Evolutionary conservation across 92 coral and sea anemone species (phyloP), one percentile per base, ranked within the genome.

Genomic region (Porites evermanni): DNA sequence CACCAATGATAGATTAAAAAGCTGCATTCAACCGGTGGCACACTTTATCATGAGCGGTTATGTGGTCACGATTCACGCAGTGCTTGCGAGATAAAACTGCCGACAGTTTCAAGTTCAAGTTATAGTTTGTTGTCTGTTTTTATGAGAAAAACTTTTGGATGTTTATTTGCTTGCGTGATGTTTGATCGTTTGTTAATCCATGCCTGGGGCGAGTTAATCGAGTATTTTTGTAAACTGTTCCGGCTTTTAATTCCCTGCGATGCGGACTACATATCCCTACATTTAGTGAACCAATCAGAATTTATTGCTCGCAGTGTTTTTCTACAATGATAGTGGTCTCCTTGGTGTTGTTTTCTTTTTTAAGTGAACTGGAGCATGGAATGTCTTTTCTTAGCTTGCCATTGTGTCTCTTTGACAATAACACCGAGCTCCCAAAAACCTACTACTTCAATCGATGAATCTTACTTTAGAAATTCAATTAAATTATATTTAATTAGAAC

Each of bases 171-270:
- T 81, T 70, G 68, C 86, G 86, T 81, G 86, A 70, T 81, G 12
- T 74, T 51, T 56, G 18, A 58, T 81, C 86, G 32, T 9, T 81
- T 59, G 70, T 50, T 29, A 11, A 59, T 19, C 21, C 47, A 52
- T 23, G 52, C 47, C 70, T 24, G 29, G 47, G 77, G 77, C 3
- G 86, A 38, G 32, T 67, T 72, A 44, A 51, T 72, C 59, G 13
- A 50, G 21, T 50, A 52, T 73, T 74, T 74, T 74, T 56, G 7
- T 70, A 24, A 81, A 81, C 78, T 32, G 78, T 71, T 70, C 47
- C 59, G 60, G 77, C 53, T 9, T 38, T 71, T 71, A 81, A 81
- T 59, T 81, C 70, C 86, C 69, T 47, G 76, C 70, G 26, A 67
- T 51, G 75, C 54, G 18, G 12, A 74, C 70, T 19, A 56, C 20